Evolutionary conservation across 2,888 invertebrate species (phyloP).

Genomic region (Acrocera orbiculus): DNA sequence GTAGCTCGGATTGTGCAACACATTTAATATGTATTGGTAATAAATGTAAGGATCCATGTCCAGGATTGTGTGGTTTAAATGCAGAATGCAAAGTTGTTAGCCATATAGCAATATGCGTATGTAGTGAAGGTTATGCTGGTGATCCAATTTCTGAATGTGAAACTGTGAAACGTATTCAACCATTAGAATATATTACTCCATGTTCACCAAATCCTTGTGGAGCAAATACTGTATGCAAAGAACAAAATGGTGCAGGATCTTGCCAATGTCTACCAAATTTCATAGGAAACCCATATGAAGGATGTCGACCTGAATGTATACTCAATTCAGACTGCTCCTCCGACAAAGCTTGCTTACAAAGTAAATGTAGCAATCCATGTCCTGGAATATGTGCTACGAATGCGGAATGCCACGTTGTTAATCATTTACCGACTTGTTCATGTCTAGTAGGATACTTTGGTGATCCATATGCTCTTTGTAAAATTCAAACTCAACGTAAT

Average conservation of each 20-base stretch:
- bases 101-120: slow-evolving; percentile 41
- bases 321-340: slow-evolving; percentile 47
- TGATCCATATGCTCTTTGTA: slow-evolving; percentile 49
- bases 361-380: slow-evolving; percentile 45
- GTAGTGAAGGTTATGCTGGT: slow-evolving; percentile 38
- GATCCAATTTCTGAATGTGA: slow-evolving; percentile 37
- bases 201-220: slow-evolving; percentile 40
- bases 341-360: slow-evolving; percentile 46
- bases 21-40: slow-evolving; percentile 38
- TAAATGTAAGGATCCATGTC: slow-evolving; percentile 41
- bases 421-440: slow-evolving; percentile 45
- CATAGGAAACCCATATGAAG: slow-evolving; percentile 60
- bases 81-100: slow-evolving; percentile 39
- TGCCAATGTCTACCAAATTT: slow-evolving; percentile 53
- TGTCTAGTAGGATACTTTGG: slow-evolving; percentile 43
- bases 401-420: slow-evolving; percentile 45
- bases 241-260: slow-evolving; percentile 52
- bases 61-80: slow-evolving; percentile 40
- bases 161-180: slow-evolving; percentile 31
- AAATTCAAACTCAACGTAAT: slow-evolving; percentile 9
- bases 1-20: slow-evolving; percentile 42
- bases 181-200: slow-evolving; percentile 27
- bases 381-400: slow-evolving; percentile 45
- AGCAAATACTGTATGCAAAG: slow-evolving; percentile 53
- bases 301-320: slow-evolving; percentile 49